These are phyloP conservation scores for Phyllostomus discolor DNA, from an alignment of 2,113 vertebrate genomes.

Conservation along the genomic window DNA sequence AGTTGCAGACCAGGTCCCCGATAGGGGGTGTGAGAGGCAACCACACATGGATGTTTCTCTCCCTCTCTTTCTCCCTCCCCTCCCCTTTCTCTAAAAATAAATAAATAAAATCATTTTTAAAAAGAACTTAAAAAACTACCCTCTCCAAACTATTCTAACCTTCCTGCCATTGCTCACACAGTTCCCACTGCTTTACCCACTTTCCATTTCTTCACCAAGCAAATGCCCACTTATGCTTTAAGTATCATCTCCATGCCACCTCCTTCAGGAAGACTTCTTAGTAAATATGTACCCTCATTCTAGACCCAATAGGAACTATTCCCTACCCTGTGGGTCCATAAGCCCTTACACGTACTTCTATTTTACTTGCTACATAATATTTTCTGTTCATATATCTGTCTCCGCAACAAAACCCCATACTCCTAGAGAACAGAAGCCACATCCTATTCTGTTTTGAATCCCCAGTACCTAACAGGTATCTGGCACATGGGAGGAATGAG, in stretches of 20 bases:
- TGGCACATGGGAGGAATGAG: background rate
- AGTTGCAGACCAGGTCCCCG: too few relatives aligned
- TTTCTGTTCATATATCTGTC: background rate
- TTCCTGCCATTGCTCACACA: background rate
- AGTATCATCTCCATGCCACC: background rate
- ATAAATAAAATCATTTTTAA: too few relatives aligned
- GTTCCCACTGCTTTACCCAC: background rate
- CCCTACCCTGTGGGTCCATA: background rate
- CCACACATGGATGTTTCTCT: too few relatives aligned
- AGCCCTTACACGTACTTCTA: background rate
- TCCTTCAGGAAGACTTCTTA: conserved; percentile 1
- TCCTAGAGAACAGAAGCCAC: background rate
- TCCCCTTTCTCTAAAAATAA: too few relatives aligned
- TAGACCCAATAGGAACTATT: background rate
- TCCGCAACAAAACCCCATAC: background rate
- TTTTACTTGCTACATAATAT: background rate
- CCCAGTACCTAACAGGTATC: background rate
- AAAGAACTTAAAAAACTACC: too few relatives aligned
- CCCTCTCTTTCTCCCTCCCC: too few relatives aligned
- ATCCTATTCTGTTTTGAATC: background rate
- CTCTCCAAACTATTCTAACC: background rate
- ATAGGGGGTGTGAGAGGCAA: too few relatives aligned
- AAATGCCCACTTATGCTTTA: background rate
- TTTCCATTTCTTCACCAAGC: background rate
- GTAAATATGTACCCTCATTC: background rate